Percentiles rank a stretch among this genome's conserved stretches.
Conservation (phyloP, 2,113 vertebrate species). For the Archocentrus centrarchus region DNA sequence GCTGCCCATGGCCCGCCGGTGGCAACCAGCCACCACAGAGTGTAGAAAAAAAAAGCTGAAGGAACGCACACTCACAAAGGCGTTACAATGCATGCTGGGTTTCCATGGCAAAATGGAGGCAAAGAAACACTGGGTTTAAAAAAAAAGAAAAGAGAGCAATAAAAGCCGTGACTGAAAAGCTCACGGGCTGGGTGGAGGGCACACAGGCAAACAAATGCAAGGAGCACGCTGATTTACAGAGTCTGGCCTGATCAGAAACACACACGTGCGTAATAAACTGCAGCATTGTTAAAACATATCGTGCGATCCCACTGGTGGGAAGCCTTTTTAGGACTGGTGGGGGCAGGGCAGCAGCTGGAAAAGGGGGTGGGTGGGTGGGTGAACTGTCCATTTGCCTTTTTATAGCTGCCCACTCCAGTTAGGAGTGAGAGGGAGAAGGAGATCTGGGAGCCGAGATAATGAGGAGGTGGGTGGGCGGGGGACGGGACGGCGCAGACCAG, state of each 20-base stretch:
- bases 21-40: slow-evolving; percentile 68
- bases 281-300: slow-evolving; percentile 47
- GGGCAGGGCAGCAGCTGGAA: slow-evolving; percentile 53
- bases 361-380: background rate
- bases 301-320: slow-evolving; percentile 36
- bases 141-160: slow-evolving; percentile 45
- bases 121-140: slow-evolving; percentile 43
- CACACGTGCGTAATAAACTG: slow-evolving; percentile 42
- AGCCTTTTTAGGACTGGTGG: slow-evolving; percentile 58
- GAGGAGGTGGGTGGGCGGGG: background rate
- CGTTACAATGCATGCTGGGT: slow-evolving; percentile 77
- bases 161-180: slow-evolving; percentile 61
- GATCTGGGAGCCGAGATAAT: slow-evolving; percentile 44
- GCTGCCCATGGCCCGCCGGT: slow-evolving; percentile 53
- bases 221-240: slow-evolving; percentile 44
- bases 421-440: slow-evolving; percentile 34
- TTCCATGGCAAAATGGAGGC: slow-evolving; percentile 76
- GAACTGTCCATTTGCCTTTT: slow-evolving; percentile 70
- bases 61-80: slow-evolving; percentile 72
- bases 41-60: slow-evolving; percentile 39
- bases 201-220: slow-evolving; percentile 34
- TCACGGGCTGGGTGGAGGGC: slow-evolving; percentile 36
- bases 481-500: background rate
- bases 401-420: slow-evolving; percentile 62
- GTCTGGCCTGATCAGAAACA: slow-evolving; percentile 45